Evolutionary conservation across 1,140 invertebrate genomes (phyloP).

Genomic region (Berghia stephanieae): DNA sequence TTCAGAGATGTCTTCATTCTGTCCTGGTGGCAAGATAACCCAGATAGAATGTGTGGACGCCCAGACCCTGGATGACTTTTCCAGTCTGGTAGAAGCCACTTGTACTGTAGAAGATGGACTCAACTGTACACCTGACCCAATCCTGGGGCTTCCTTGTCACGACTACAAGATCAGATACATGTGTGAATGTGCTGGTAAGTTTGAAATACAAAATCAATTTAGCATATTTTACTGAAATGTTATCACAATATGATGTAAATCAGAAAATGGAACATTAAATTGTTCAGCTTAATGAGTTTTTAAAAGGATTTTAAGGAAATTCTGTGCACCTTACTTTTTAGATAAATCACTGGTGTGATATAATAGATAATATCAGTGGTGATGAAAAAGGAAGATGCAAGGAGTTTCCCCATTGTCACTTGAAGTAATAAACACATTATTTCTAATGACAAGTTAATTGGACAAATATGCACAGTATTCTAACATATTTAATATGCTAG

Average conservation of each 20-base stretch:
- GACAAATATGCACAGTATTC: no score
- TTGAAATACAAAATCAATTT: slow-evolving; percentile 40
- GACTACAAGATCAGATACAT: slow-evolving; percentile 65
- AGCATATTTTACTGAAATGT: slow-evolving; percentile 38
- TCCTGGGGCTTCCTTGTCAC: slow-evolving; percentile 46
- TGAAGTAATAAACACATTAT: no score
- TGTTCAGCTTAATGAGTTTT: slow-evolving; percentile 25
- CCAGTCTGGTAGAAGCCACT: slow-evolving; percentile 44
- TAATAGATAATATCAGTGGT: slow-evolving; percentile 42
- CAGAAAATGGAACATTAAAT: slow-evolving; percentile 34
- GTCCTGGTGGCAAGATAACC: slow-evolving; percentile 44
- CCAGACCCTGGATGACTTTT: slow-evolving; percentile 39
- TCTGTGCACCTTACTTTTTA: slow-evolving; percentile 32
- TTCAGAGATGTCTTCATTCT: slow-evolving; percentile 40
- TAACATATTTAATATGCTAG: no score
- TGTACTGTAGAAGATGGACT: slow-evolving; percentile 48
- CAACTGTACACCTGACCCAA: slow-evolving; percentile 45
- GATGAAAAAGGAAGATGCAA: no score
- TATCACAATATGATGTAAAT: slow-evolving; percentile 27
- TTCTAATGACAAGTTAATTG: no score
- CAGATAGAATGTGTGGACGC: slow-evolving; percentile 46
- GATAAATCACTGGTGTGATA: slow-evolving; percentile 28
- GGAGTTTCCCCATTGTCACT: no score
- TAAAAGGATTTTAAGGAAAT: slow-evolving; percentile 31
- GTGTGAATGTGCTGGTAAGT: slow-evolving; percentile 57